Evolutionary conservation across 2,113 vertebrate genomes (phyloP).

Genomic region (Cichladusa arquata): DNA sequence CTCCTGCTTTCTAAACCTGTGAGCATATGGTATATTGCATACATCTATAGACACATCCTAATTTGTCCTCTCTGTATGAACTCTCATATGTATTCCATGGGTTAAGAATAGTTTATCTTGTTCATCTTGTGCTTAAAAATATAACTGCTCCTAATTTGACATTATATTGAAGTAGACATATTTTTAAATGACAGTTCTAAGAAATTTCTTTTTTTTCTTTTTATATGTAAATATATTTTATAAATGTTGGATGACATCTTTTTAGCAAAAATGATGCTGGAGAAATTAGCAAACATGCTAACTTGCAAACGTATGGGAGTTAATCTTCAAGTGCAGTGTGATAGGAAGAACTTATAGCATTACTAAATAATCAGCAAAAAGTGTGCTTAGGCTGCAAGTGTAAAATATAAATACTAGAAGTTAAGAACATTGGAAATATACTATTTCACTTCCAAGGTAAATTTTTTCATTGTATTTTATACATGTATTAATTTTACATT

Average conservation of each 20-base stretch:
- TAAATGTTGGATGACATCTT: background rate
- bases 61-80: background rate
- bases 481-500: background rate
- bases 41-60: background rate
- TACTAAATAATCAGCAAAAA: background rate
- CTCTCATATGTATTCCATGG: background rate
- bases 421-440: background rate
- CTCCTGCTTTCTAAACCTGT: background rate
- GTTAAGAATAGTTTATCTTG: background rate
- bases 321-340: background rate
- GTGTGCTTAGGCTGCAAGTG: background rate
- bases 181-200: constrained; percentile 8
- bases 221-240: background rate
- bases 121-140: constrained; percentile 8
- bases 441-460: background rate
- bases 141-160: background rate
- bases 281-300: background rate
- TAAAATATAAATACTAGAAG: background rate
- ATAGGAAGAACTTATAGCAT: background rate
- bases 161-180: background rate
- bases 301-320: background rate
- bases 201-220: background rate
- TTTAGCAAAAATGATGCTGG: background rate
- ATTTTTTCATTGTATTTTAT: background rate
- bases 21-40: background rate